These are phyloP conservation scores for Cydia pomonella DNA, from an alignment of 1,140 invertebrate genomes.

Conservation along the genomic window DNA sequence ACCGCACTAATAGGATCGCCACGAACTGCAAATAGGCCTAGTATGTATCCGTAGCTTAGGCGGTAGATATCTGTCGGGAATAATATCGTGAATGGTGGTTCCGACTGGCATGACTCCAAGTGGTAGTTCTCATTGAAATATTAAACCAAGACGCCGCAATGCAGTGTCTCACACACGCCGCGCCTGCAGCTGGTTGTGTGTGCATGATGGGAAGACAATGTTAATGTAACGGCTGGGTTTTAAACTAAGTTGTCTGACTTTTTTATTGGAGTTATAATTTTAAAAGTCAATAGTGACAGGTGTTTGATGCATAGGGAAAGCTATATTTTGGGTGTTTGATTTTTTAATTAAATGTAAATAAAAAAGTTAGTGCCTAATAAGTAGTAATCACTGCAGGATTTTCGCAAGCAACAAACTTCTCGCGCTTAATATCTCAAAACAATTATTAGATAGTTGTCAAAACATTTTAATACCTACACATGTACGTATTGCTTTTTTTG, in stretches of 20 bases:
- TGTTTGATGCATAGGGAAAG: not conserved
- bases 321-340: too few species aligned
- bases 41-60: not conserved
- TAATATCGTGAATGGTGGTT: slow-evolving; percentile 54
- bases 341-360: too few species aligned
- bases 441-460: too few species aligned
- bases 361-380: too few species aligned
- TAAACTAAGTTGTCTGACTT: not conserved
- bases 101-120: slow-evolving; percentile 70
- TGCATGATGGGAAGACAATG: slow-evolving; percentile 28
- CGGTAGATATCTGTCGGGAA: not conserved
- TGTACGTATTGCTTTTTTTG: not conserved
- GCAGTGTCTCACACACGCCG: slow-evolving; percentile 63
- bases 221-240: not conserved
- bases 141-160: slow-evolving; percentile 74
- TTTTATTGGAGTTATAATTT: not conserved
- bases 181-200: slow-evolving; percentile 43
- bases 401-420: too few species aligned
- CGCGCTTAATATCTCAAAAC: too few species aligned
- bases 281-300: not conserved
- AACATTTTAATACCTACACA: too few species aligned
- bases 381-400: too few species aligned
- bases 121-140: slow-evolving; percentile 76
- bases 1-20: slow-evolving; percentile 13
- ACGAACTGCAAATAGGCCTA: slow-evolving; percentile 2